Percentiles rank a stretch among this genome's conserved stretches.
These are phyloP conservation scores for Nymphalis polychloros DNA, from an alignment of 2,888 invertebrate genomes.

Conservation along the genomic window DNA sequence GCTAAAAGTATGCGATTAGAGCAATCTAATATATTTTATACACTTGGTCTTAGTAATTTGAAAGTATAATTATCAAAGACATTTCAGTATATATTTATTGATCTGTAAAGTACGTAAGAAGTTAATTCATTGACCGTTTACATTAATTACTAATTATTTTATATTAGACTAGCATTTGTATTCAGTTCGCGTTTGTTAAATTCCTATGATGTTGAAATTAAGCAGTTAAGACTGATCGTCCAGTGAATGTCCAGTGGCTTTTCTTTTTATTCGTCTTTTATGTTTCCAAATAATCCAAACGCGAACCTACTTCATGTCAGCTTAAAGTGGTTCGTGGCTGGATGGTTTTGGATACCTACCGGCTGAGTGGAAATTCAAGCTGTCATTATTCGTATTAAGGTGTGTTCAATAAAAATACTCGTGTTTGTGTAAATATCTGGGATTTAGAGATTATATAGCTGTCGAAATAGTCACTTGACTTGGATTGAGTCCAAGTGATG, in stretches of 20 bases:
- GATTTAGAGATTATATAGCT: no score
- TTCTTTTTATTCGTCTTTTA: no score
- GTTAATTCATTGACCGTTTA: conserved; percentile 10
- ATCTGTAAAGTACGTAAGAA: neutral
- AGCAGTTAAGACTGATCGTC: conserved; percentile 32
- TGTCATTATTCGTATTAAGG: no score
- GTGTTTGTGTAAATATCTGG: no score
- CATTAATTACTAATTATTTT: conserved; percentile 20
- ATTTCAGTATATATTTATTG: conserved; percentile 12
- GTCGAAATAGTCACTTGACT: no score
- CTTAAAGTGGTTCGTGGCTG: no score
- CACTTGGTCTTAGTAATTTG: neutral
- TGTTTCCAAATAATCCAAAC: no score
- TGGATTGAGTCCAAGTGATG: no score
- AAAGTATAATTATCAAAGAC: conserved; percentile 7
- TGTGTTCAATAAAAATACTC: no score
- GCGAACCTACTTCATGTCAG: no score
- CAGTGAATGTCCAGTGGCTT: neutral
- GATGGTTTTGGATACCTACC: no score
- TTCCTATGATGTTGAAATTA: conserved; percentile 36
- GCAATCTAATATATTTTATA: neutral
- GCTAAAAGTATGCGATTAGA: neutral
- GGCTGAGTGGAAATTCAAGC: no score
- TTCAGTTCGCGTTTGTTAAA: conserved; percentile 24
- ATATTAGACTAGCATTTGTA: conserved; percentile 16